Evolutionary conservation across 2,797 vertebrate species (phyloP).

Genomic region (Holocentrus rufus): DNA sequence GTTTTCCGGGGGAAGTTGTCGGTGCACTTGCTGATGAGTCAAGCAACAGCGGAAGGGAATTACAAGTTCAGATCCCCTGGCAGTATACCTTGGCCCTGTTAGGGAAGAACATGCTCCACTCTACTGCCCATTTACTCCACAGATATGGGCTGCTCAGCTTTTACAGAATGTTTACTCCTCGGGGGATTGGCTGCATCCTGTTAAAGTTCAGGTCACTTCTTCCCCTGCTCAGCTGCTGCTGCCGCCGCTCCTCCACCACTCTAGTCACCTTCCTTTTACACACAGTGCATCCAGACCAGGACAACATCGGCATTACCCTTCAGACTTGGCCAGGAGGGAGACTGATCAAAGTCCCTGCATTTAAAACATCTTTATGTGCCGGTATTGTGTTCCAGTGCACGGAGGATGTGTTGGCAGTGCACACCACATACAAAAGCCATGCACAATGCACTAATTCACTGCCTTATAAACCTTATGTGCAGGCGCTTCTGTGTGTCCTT

Average conservation of each 20-base stretch:
- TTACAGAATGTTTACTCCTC: slow-evolving; percentile 83
- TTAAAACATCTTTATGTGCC: slow-evolving; percentile 45
- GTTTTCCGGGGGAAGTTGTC: slow-evolving; percentile 54
- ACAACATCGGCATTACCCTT: slow-evolving; percentile 64
- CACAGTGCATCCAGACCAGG: slow-evolving; percentile 49
- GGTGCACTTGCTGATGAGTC: slow-evolving; percentile 56
- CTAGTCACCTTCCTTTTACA: slow-evolving; percentile 61
- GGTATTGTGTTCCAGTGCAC: slow-evolving; percentile 31
- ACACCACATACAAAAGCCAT: slow-evolving; percentile 2
- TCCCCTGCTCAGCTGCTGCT: slow-evolving; percentile 53
- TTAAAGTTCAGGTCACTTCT: slow-evolving; percentile 83
- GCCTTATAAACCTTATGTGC: slow-evolving; percentile 21
- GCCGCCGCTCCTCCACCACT: slow-evolving; percentile 63
- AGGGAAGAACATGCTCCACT: slow-evolving; percentile 77
- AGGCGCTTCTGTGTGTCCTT: slow-evolving; percentile 25
- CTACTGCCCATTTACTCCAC: slow-evolving; percentile 80
- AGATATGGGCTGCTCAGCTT: slow-evolving; percentile 79
- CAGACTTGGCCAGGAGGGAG: slow-evolving; percentile 30
- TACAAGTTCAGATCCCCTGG: slow-evolving; percentile 76
- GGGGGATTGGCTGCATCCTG: slow-evolving; percentile 80
- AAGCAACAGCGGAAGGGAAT: slow-evolving; percentile 68
- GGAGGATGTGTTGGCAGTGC: slow-evolving; percentile 20
- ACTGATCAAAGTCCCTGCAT: slow-evolving; percentile 45
- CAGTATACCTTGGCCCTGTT: slow-evolving; percentile 74
- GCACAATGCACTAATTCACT: slow-evolving; percentile 44